These are phyloP conservation scores for Drosophila mayaguana DNA, from an alignment of 2,888 invertebrate species.

Conservation along the genomic window DNA sequence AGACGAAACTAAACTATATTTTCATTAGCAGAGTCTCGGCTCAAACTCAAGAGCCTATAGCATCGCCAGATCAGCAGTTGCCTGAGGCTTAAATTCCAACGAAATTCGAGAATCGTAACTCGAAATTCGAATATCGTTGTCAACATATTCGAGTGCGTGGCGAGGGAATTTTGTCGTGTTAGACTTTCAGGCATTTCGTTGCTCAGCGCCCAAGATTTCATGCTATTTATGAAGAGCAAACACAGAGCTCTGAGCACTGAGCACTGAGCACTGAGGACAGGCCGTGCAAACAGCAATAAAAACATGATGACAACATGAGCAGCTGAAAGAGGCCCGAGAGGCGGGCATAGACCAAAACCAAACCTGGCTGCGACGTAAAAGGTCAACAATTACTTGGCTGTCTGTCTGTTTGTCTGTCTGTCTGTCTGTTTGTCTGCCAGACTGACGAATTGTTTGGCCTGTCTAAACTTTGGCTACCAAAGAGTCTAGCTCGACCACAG, in stretches of 20 bases:
- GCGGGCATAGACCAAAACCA: constrained; percentile 46
- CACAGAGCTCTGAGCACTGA: constrained; percentile 53
- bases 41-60: not conserved
- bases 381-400: constrained; percentile 80
- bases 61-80: constrained; percentile 16
- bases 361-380: constrained; percentile 75
- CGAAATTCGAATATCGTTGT: constrained; percentile 52
- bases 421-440: constrained; percentile 23
- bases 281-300: constrained; percentile 80
- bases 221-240: constrained; percentile 80
- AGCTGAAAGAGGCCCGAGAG: constrained; percentile 49
- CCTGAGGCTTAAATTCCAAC: constrained; percentile 65
- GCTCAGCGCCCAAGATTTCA: constrained; percentile 76
- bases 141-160: constrained; percentile 50
- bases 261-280: constrained; percentile 54
- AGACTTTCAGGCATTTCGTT: constrained; percentile 78
- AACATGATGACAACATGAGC: constrained; percentile 61
- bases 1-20: not conserved
- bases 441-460: constrained; percentile 80
- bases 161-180: constrained; percentile 71
- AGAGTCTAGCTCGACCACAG: constrained; percentile 73
- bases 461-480: constrained; percentile 80
- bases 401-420: constrained; percentile 5
- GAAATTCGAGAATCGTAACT: constrained; percentile 76
- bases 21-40: not conserved